Evolutionary conservation across 2,888 invertebrate genomes (phyloP).

Genomic region (Ctenicera cuprea): DNA sequence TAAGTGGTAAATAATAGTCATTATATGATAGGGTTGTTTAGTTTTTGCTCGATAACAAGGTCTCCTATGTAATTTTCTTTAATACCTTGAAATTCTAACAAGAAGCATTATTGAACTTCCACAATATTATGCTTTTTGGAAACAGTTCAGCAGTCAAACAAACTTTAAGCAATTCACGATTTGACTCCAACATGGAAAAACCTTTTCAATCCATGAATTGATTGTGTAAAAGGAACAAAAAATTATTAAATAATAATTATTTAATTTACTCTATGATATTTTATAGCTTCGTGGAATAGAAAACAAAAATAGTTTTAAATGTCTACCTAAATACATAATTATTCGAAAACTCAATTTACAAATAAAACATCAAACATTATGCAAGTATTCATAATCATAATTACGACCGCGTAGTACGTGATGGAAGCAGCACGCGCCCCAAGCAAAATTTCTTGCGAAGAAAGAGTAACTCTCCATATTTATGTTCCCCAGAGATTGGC

Average conservation of each 20-base stretch:
- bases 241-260: too few species aligned
- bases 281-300: too few species aligned
- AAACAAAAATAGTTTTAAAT: too few species aligned
- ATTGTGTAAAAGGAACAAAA: too few species aligned
- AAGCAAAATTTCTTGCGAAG: constrained; percentile 3
- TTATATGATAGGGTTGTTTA: constrained; percentile 41
- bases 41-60: constrained; percentile 29
- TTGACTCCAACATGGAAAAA: too few species aligned
- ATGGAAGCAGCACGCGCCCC: not conserved
- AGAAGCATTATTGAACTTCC: not conserved
- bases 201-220: too few species aligned
- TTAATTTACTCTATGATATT: too few species aligned
- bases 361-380: too few species aligned
- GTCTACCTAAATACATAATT: too few species aligned
- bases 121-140: not conserved
- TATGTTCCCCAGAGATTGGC: constrained; percentile 29
- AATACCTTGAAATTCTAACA: not conserved
- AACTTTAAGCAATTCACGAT: not conserved
- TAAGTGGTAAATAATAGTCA: constrained; percentile 46
- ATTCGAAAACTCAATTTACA: too few species aligned
- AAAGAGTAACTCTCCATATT: constrained; percentile 20
- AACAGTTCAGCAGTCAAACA: not conserved
- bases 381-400: constrained; percentile 10
- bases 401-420: not conserved
- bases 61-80: constrained; percentile 16